Evolutionary conservation across 92 coral and sea anemone species (phyloP), one percentile per base, ranked within the genome.

Genomic region (Epizoanthus ramosus): DNA sequence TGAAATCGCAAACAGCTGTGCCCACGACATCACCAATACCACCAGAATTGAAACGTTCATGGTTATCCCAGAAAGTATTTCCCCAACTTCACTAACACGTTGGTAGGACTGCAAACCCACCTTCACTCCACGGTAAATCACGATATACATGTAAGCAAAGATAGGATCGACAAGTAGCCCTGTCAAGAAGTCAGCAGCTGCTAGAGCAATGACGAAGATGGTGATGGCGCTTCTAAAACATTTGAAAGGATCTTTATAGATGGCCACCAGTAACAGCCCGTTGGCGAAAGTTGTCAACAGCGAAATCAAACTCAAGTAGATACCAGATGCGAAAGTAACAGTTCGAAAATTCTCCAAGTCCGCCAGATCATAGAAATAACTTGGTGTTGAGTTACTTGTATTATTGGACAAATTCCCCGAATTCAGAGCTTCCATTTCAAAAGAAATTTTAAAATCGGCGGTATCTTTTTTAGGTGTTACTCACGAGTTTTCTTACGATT

Each of bases 31-130:
- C 24, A 72, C 88, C 75, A 92, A 58, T 59, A 92, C 83, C 23
- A 90, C 87, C 43, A 92, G 79, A 50, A 90, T 84, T 6, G 96
- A 92, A 66, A 90, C 84, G 52, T 89, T 92, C 96, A 89, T 92
- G 7, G 93, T 87, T 25, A 92, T 68, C 37, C 89, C 83, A 14
- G 96, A 92, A 33, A 92, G 79, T 70, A 90, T 50, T 16, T 86
- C 87, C 5, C 93, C 96, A 3, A 74, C 88, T 68, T 84, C 73
- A 33, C 85, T 53, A 19, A 85, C 52, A 14, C 8, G 18, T 73
- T 87, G 83, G 83, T 92, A 90, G 3, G 72, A 70, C 47, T 58
- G 68, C 18, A n/a, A 39, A 56, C 73, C 87, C 17, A 85, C 73
- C 17, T 60, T 35, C 28, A 75, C 76, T n/a, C 69, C 79, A 72